Evolutionary conservation across 2,113 vertebrate species (phyloP).

Genomic region (Meleagris gallopavo): DNA sequence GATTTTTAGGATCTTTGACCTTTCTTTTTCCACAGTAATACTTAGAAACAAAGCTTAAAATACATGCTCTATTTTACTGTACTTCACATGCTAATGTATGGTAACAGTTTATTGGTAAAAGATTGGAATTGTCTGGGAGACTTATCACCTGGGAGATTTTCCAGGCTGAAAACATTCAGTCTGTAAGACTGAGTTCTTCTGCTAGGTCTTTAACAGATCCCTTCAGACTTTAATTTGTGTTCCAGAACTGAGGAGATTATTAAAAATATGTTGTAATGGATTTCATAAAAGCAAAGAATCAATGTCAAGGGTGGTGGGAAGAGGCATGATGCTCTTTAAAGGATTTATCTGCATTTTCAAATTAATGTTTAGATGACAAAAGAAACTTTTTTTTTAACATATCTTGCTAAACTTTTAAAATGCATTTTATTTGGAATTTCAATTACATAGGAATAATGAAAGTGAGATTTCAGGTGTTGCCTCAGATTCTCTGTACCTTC

Average conservation of each 20-base stretch:
- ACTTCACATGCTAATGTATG: background rate
- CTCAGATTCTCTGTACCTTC: background rate
- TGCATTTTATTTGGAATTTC: background rate
- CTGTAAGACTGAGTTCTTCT: background rate
- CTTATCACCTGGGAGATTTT: background rate
- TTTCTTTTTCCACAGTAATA: background rate
- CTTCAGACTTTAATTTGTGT: background rate
- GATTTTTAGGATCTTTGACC: background rate
- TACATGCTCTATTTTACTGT: rapidly evolving
- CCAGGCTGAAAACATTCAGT: background rate
- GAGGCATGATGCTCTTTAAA: rapidly evolving
- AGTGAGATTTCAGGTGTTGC: background rate
- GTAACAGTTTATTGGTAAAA: background rate
- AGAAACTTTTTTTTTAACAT: background rate
- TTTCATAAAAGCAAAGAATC: background rate
- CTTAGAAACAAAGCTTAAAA: background rate
- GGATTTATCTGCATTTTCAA: background rate
- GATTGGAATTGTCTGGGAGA: background rate
- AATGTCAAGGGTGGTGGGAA: rapidly evolving
- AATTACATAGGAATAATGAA: background rate
- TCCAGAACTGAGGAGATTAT: background rate
- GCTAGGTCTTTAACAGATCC: background rate
- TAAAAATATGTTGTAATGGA: background rate
- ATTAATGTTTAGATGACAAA: background rate
- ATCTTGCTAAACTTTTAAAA: background rate